Evolutionary conservation across 2,113 vertebrate species (phyloP).

Genomic region (Lonchura striata): DNA sequence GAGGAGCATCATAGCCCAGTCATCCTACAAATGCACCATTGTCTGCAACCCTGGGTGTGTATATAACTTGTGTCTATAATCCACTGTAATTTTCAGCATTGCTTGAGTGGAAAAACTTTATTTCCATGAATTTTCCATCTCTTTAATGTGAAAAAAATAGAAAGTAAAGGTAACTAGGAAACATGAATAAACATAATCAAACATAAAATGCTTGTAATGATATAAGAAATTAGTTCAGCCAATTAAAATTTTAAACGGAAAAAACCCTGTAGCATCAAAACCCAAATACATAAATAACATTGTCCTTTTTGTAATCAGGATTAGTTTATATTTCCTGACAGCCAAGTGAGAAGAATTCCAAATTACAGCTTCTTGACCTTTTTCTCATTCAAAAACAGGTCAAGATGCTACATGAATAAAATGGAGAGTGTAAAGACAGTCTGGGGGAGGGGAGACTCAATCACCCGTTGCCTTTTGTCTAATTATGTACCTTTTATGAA

Average conservation of each 20-base stretch:
- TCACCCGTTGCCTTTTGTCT: background rate
- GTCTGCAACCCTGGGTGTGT: background rate
- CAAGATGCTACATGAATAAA: background rate
- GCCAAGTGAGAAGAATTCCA: constrained; percentile 38
- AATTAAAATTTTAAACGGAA: constrained; percentile 80
- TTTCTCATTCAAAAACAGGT: constrained; percentile 20
- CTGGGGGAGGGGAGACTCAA: background rate
- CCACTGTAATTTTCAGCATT: constrained; percentile 8
- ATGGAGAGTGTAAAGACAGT: background rate
- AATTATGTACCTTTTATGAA: background rate
- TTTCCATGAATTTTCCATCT: background rate
- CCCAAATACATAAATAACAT: constrained; percentile 30
- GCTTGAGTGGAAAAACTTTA: constrained; percentile 46
- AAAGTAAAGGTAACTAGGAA: constrained; percentile 65
- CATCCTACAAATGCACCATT: background rate
- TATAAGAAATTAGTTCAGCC: constrained; percentile 65
- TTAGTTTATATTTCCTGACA: constrained; percentile 70
- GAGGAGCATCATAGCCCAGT: background rate
- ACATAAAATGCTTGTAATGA: constrained; percentile 59
- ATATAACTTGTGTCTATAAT: background rate
- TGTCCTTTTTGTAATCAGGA: constrained; percentile 61
- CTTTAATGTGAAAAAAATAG: constrained; percentile 32
- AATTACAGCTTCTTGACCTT: constrained; percentile 53
- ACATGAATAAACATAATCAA: constrained; percentile 69
- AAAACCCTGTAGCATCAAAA: constrained; percentile 50